Base-by-base conservation (phyloP, 2,113 vertebrate species). In the Climacteris rufus region DNA sequence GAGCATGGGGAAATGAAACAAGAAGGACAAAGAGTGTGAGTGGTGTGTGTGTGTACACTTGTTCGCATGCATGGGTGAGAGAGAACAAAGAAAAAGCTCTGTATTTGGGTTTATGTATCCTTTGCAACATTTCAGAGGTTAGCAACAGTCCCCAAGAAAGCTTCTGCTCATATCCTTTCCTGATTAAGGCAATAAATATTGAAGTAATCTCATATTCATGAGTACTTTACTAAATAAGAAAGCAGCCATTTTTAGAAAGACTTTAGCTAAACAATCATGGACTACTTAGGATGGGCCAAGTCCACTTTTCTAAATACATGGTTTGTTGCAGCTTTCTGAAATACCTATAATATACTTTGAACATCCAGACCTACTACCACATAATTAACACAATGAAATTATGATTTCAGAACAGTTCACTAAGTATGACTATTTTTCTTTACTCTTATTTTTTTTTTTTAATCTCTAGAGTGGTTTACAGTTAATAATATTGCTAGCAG, bases 131-230 rank as follows among this genome's bases (percentile, higher is more conserved):
- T 97, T 93, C 93, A 66, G 97, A 96, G 91, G 87, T 86, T 83
- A 84, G 97, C 76, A 87, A 82, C 27, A 70, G 83, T 91, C 89
- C 96, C 97, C 74, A 77, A 89, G 94, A 96, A 97, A 95, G 68
- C 93, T 96, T 94, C 80, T 94, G 89, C 65, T 98, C 93, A 71
- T 94, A 97, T 44, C 77, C 81, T 94, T 96, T 96, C 94, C 70
- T 97, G 94, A 97, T 98, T 92, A 97, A 96, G 93, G 94, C 76
- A 97, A 96, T 92, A 95, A 93, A 91, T 97, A 96, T 39, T 78
- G 86, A 97, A 96, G 78, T 84, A 95, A 95, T 96, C 39, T 96
- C 96, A 95, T 93, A 98, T 93, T 93, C 88, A 93, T 81, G 56
- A 89, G 54, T 87, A 95, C 93, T 97, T 96, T 97, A 65, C 47